Conservation (phyloP, 2,888 invertebrate genomes). For the Platynereis dumerilii region DNA sequence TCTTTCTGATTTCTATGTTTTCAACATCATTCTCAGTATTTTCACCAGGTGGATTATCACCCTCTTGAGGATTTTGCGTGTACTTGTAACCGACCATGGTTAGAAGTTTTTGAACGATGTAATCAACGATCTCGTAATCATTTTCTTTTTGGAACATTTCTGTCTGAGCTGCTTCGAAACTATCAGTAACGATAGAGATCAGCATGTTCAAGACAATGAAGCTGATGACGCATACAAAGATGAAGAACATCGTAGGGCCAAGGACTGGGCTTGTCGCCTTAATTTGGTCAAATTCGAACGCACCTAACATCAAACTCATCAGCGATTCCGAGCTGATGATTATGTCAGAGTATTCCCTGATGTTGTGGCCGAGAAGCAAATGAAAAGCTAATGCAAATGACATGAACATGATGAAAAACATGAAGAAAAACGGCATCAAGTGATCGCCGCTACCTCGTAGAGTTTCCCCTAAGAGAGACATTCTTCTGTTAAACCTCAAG, state of each 20-base stretch:
- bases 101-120: conserved; percentile 45
- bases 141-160: conserved; percentile 51
- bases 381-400: conserved; percentile 61
- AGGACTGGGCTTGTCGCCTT: conserved; percentile 47
- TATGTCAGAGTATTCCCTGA: conserved; percentile 39
- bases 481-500: conserved; percentile 46
- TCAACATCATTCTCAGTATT: no score
- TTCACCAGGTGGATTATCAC: no score
- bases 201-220: conserved; percentile 60
- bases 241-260: conserved; percentile 47
- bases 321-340: conserved; percentile 51
- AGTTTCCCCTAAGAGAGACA: conserved; percentile 52
- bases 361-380: conserved; percentile 47
- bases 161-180: conserved; percentile 48
- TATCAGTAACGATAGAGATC: conserved; percentile 58
- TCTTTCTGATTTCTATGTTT: no score
- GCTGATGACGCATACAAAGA: conserved; percentile 42
- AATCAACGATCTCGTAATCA: conserved; percentile 59
- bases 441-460: conserved; percentile 50
- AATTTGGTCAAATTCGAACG: conserved; percentile 61
- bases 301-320: conserved; percentile 61
- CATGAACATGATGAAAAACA: conserved; percentile 59
- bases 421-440: conserved; percentile 57
- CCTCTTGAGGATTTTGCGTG: no score
- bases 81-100: neutral